phyloP scores from a whole-genome alignment of 2,797 vertebrate genomes.

The Natrix natrix region DNA sequence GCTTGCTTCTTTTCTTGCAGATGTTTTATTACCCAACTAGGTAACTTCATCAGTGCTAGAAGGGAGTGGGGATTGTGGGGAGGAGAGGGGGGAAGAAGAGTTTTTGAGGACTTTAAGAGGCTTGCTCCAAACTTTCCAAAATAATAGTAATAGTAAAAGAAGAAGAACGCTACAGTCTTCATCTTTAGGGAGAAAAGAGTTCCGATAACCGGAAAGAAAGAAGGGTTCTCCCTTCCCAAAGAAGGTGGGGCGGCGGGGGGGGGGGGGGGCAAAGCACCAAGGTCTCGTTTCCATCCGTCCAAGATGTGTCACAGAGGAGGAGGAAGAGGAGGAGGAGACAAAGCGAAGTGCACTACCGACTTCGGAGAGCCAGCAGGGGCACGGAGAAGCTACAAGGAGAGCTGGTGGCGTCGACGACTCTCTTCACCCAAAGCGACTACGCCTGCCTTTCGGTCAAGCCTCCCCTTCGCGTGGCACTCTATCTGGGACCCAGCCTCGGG shows the following conservation, averaged over 20 bases:
- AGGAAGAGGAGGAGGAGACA: background rate
- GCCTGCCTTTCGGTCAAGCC: background rate
- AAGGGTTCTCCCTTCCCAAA: background rate
- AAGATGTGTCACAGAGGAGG: background rate
- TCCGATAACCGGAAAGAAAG: background rate
- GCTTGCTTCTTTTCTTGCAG: too few relatives aligned
- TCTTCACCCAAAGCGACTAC: background rate
- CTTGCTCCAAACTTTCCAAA: background rate
- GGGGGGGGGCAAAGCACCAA: background rate
- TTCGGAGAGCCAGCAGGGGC: background rate
- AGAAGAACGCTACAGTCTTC: too few relatives aligned
- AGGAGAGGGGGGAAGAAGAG: too few relatives aligned
- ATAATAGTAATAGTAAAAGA: background rate
- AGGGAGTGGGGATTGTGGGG: too few relatives aligned
- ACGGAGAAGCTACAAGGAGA: background rate
- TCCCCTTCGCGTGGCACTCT: background rate
- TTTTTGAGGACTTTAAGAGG: background rate
- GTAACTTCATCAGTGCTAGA: too few relatives aligned
- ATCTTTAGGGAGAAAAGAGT: background rate
- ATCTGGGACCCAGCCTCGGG: background rate
- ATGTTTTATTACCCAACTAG: too few relatives aligned
- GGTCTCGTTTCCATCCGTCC: too few relatives aligned
- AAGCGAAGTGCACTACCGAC: background rate
- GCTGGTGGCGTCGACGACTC: background rate
- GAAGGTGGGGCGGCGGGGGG: background rate